Evolutionary conservation across 2,888 invertebrate species (phyloP).

Genomic region (Chydorus sphaericus): DNA sequence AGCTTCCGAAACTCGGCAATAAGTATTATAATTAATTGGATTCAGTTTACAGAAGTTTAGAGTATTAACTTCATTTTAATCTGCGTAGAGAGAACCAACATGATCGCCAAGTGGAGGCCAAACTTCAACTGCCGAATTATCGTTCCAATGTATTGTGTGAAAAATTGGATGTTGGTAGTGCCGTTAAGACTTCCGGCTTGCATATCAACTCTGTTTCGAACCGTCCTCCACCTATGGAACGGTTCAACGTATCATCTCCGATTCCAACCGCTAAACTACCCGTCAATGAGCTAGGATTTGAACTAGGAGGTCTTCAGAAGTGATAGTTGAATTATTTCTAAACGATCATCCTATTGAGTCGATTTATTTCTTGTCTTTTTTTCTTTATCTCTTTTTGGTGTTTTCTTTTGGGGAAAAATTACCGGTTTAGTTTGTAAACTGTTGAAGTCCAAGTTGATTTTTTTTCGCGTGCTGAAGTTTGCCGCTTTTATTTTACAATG

Average conservation of each 20-base stretch:
- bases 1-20: conserved; percentile 37
- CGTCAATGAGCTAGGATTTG: neutral
- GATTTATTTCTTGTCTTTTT: no score
- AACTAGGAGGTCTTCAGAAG: neutral
- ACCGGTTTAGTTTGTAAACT: no score
- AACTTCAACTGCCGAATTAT: conserved; percentile 2
- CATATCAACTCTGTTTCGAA: conserved; percentile 24
- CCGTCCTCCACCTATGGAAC: neutral
- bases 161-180: neutral
- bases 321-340: no score
- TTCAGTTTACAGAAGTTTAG: neutral
- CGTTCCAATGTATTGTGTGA: neutral
- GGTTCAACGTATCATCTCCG: neutral
- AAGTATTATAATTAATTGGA: neutral
- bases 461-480: no score
- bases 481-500: no score
- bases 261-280: neutral
- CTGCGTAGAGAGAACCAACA: conserved; percentile 21
- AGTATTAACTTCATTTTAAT: neutral
- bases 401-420: no score
- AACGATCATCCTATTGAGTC: no score
- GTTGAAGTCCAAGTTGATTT: no score
- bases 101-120: neutral
- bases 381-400: no score
- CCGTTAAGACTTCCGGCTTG: neutral